Evolutionary conservation across 2,888 invertebrate genomes (phyloP).

Genomic region (Harmothoe impar): DNA sequence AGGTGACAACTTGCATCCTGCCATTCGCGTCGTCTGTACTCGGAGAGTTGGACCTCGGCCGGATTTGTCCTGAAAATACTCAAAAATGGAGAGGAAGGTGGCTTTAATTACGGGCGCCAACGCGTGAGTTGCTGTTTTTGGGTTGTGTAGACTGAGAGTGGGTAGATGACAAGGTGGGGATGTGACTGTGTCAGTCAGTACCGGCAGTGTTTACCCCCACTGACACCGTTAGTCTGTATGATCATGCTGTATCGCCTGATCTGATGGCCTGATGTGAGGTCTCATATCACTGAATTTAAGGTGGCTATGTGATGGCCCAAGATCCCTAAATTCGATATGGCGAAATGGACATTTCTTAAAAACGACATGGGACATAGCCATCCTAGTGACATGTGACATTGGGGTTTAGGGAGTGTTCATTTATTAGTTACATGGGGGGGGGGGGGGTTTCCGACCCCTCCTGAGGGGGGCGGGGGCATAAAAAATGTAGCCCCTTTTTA

Average conservation of each 20-base stretch:
- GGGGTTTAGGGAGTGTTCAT: neutral
- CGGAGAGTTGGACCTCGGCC: too few relatives aligned
- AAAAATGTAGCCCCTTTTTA: too few relatives aligned
- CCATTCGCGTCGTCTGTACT: too few relatives aligned
- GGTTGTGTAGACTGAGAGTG: neutral
- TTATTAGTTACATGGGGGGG: neutral
- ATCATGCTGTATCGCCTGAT: too few relatives aligned
- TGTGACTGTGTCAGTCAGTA: neutral
- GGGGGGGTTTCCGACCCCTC: neutral
- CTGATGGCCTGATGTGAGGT: neutral
- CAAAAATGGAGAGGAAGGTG: conserved; percentile 55
- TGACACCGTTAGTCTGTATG: neutral
- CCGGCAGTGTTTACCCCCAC: neutral
- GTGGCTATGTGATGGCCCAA: neutral
- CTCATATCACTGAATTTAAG: neutral
- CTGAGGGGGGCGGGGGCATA: too few relatives aligned
- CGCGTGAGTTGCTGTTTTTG: conserved; percentile 51
- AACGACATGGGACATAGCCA: too few relatives aligned
- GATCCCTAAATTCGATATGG: too few relatives aligned
- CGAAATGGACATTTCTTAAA: too few relatives aligned
- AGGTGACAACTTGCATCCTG: too few relatives aligned
- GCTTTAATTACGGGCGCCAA: conserved; percentile 67
- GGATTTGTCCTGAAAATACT: neutral
- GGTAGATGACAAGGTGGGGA: neutral
- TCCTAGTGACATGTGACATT: too few relatives aligned